Conservation (phyloP, 2,113 vertebrate genomes). For the Synodontis membranacea region DNA sequence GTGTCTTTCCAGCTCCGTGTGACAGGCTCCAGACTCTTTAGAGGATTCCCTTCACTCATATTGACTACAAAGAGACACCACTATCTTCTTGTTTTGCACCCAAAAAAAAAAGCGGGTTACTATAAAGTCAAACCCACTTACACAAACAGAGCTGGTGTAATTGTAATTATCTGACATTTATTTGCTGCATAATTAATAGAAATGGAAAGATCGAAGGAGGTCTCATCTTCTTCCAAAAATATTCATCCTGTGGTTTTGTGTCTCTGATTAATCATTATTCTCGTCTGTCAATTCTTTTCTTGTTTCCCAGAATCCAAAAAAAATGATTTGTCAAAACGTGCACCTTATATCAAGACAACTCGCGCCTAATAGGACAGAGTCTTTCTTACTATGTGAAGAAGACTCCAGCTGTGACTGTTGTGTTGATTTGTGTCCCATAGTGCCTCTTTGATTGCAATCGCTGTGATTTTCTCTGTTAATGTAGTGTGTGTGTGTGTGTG, state of each 20-base stretch:
- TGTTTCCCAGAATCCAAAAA: background rate
- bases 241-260: background rate
- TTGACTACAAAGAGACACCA: background rate
- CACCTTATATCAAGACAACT: background rate
- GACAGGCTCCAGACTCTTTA: background rate
- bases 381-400: background rate
- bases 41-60: background rate
- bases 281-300: background rate
- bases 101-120: background rate
- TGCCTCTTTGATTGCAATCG: slow-evolving; percentile 17
- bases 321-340: background rate
- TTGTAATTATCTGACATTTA: background rate
- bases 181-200: background rate
- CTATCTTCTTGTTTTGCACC: background rate
- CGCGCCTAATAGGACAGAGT: background rate
- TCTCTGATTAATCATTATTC: background rate
- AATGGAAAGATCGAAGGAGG: background rate
- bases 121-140: background rate
- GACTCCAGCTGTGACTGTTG: slow-evolving; percentile 1
- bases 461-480: background rate
- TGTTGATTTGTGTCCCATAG: background rate
- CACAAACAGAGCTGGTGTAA: background rate
- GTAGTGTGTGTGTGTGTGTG: slow-evolving; percentile 3
- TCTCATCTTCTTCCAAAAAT: background rate
- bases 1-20: background rate